Evolutionary conservation across 2,113 vertebrate species (phyloP).

Genomic region (Sapajus apella): DNA sequence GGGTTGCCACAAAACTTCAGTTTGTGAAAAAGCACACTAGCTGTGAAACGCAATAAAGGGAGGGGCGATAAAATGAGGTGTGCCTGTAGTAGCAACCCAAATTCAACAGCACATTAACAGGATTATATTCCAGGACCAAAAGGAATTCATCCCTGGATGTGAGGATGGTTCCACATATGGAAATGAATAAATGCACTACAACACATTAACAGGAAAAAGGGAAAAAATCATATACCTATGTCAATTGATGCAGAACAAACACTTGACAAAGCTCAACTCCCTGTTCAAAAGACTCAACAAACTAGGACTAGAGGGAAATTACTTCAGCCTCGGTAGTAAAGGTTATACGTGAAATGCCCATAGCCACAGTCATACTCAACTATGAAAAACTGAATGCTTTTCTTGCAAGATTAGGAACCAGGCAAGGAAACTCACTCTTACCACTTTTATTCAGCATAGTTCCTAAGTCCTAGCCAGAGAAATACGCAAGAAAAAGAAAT

Average conservation of each 20-base stretch:
- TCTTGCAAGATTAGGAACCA: background rate
- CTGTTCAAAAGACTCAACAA: background rate
- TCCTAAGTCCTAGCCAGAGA: background rate
- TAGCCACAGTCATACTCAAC: background rate
- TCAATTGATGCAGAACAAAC: background rate
- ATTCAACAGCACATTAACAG: background rate
- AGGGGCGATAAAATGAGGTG: background rate
- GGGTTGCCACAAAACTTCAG: background rate
- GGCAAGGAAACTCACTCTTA: background rate
- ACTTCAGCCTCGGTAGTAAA: background rate
- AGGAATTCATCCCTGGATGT: background rate
- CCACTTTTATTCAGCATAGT: background rate
- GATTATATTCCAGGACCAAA: background rate
- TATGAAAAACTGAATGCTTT: background rate
- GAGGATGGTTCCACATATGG: background rate
- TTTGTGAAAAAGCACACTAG: background rate
- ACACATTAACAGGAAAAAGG: background rate
- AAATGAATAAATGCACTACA: background rate
- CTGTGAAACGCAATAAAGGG: background rate
- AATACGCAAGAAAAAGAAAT: background rate
- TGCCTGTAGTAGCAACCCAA: background rate
- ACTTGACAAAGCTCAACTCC: background rate
- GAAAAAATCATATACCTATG: background rate
- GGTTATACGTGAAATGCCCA: background rate
- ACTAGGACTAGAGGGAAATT: background rate